Evolutionary conservation across 2,888 invertebrate genomes (phyloP), one percentile per base, ranked within the genome.

Genomic region (Sminthurides aquaticus): DNA sequence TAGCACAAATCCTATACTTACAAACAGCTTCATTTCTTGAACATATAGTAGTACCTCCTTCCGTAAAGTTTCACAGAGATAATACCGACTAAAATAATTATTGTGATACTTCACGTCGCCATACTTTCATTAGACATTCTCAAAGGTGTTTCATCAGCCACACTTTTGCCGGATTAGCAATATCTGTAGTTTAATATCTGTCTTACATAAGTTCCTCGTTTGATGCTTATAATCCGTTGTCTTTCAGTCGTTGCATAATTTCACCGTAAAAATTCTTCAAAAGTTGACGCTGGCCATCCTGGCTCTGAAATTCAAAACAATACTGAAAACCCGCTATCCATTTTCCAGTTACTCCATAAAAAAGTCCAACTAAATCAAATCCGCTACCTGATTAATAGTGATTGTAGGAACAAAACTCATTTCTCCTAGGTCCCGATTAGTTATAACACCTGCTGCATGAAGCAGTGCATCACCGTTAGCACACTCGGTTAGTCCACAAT

Each of bases 341-440:
- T 34, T 34, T 34, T 34, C 43, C 8, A 15, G 5, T 34, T 34
- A 34, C 15, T 11, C 43, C 43, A 34, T 34, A 34, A 15, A n/a
- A n/a, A n/a, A n/a, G n/a, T n/a, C n/a, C n/a, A n/a, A n/a, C n/a
- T n/a, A n/a, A n/a, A n/a, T n/a, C n/a, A n/a, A n/a, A n/a, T 18
- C 11, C 18, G n/a, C 8, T 34, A 62, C 61, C 18, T 63, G 48
- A 52, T 63, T 63, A n/a, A 63, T 49, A 18, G 63, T 63, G 25
- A 63, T 57, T 3, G 63, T 63, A 20, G 63, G 63, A 3, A 63
- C 63, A 58, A 63, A 63, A 15, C 48, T 27, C 15, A 63, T 63
- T 11, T 25, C 49, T 49, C 57, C 57, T 49, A 48, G 49, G 20
- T 57, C 49, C 24, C 20, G 3, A 5, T 57, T 29, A 3, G 43